phyloP scores from a whole-genome alignment of 2,888 invertebrate genomes.

The Napeogenes sylphis region DNA sequence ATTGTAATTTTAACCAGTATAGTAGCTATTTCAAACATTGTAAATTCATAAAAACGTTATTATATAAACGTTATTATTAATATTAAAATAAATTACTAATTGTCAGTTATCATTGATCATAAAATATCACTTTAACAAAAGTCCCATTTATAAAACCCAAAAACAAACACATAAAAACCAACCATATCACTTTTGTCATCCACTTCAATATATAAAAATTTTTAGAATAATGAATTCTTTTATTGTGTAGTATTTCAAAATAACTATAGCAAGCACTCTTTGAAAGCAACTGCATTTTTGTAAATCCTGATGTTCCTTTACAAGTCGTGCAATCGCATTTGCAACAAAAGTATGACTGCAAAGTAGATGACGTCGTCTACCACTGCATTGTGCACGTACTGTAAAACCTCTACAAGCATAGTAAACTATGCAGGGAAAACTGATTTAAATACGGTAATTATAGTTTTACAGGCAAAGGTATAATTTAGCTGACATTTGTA shows the following conservation, averaged over 20 bases:
- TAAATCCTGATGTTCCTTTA: slow-evolving; percentile 58
- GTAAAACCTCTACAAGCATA: background rate
- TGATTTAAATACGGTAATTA: slow-evolving; percentile 38
- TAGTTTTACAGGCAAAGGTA: slow-evolving; percentile 34
- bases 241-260: slow-evolving; percentile 6
- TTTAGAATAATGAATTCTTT: slow-evolving; percentile 11
- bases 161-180: slow-evolving; percentile 5
- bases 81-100: too few species aligned
- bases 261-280: slow-evolving; percentile 9
- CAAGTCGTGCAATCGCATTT: slow-evolving; percentile 71
- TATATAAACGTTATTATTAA: too few species aligned
- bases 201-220: slow-evolving; percentile 17
- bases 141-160: too few species aligned
- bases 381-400: slow-evolving; percentile 69
- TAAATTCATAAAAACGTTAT: too few species aligned
- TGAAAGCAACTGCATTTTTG: slow-evolving; percentile 57
- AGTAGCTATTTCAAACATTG: too few species aligned
- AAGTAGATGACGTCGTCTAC: slow-evolving; percentile 73
- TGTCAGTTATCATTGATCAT: too few species aligned
- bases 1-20: too few species aligned
- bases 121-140: too few species aligned
- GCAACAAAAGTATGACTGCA: slow-evolving; percentile 75
- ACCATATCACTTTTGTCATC: slow-evolving; percentile 18
- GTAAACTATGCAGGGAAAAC: slow-evolving; percentile 58
- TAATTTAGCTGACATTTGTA: slow-evolving; percentile 29